These are phyloP conservation scores for Drosophila lutescens DNA, from an alignment of 2,888 invertebrate genomes.

Conservation along the genomic window DNA sequence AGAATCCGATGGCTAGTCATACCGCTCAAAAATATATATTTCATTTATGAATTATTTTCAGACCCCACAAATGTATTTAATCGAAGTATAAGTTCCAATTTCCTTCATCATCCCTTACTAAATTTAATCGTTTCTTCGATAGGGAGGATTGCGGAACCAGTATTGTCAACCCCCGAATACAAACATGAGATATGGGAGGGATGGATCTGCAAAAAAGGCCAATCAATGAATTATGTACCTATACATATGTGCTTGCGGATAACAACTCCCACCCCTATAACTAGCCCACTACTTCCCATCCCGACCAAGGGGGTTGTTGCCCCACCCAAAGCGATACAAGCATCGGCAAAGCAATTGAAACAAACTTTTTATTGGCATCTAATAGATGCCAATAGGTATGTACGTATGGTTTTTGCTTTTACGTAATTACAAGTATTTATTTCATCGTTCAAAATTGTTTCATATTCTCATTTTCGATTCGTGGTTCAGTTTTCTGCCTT, in stretches of 20 bases:
- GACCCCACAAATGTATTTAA: not conserved
- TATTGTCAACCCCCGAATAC: conserved; percentile 40
- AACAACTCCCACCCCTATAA: conserved; percentile 20
- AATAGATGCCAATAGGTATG: conserved; percentile 58
- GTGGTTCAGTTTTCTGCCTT: conserved; percentile 45
- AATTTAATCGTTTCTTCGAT: not conserved
- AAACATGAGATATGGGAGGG: conserved; percentile 14
- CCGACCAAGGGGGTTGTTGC: conserved; percentile 17
- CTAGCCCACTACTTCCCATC: conserved; percentile 8
- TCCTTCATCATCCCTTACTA: conserved; percentile 21
- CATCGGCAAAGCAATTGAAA: conserved; percentile 25
- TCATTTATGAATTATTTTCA: no score
- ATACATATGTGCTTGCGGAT: not conserved
- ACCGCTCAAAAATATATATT: no score
- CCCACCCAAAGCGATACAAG: conserved; percentile 19
- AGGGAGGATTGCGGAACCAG: conserved; percentile 18
- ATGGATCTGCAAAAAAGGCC: conserved; percentile 19
- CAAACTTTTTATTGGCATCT: conserved; percentile 41
- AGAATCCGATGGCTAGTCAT: not conserved
- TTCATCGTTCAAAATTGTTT: conserved; percentile 52
- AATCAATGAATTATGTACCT: conserved; percentile 67
- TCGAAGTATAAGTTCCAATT: conserved; percentile 8
- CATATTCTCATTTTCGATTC: conserved; percentile 31
- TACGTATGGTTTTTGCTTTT: conserved; percentile 25
- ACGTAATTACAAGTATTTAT: conserved; percentile 73